Percentiles rank a stretch among this genome's conserved stretches.
Evolutionary conservation across 2,113 vertebrate genomes (phyloP).

Genomic region (Antigone vipio): DNA sequence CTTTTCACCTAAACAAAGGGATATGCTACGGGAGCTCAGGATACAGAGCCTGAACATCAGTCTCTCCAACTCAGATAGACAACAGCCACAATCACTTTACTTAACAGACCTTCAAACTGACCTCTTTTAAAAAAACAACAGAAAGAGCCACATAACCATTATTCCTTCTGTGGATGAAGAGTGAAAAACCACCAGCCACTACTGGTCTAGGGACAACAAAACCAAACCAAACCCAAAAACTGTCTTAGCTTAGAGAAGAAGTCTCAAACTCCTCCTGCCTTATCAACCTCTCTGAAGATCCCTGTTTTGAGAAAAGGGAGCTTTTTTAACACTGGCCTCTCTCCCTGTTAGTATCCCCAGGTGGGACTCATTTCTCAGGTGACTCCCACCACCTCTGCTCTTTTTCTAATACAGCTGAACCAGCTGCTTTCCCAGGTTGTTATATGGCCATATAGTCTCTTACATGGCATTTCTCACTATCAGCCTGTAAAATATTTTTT

Average conservation of each 20-base stretch:
- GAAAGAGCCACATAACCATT: background rate
- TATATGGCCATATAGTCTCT: background rate
- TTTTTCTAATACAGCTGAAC: background rate
- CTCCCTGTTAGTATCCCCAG: background rate
- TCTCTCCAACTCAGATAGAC: background rate
- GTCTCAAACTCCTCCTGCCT: background rate
- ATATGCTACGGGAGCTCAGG: background rate
- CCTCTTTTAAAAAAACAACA: background rate
- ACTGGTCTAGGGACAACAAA: background rate
- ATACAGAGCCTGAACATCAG: background rate
- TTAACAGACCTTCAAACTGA: background rate
- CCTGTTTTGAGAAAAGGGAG: background rate
- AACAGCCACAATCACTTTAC: background rate
- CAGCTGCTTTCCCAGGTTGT: background rate
- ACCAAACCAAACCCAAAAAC: background rate
- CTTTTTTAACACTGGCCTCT: background rate
- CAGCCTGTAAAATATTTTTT: background rate
- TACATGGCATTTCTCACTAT: background rate
- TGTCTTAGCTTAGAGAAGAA: background rate
- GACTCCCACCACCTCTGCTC: background rate
- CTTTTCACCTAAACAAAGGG: background rate
- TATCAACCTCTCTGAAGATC: background rate
- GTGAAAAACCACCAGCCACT: background rate
- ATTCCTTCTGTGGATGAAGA: background rate
- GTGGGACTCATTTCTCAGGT: background rate